phyloP scores from a whole-genome alignment of 2,797 vertebrate species.

The Aplochiton taeniatus region DNA sequence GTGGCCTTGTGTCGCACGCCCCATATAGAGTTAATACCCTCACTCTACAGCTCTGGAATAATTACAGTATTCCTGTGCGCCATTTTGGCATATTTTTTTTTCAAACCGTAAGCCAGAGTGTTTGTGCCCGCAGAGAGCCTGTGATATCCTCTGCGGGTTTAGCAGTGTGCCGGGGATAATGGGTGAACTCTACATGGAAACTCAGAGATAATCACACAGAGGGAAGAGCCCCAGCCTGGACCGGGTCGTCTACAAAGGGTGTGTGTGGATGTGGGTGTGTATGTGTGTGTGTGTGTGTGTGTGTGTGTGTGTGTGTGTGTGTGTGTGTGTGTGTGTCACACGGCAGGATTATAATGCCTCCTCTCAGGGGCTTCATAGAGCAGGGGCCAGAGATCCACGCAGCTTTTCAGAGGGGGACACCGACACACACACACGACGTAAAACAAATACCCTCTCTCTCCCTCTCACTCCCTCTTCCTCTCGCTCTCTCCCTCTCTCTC shows the following conservation, averaged over 20 bases:
- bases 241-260: constrained; percentile 42
- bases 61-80: neutral
- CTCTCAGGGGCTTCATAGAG: constrained; percentile 50
- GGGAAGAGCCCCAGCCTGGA: constrained; percentile 44
- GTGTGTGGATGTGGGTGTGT: too few relatives aligned
- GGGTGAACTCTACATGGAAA: constrained; percentile 53
- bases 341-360: constrained; percentile 53
- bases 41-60: constrained; percentile 21
- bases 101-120: constrained; percentile 16
- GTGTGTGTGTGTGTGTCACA: too few relatives aligned
- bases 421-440: constrained; percentile 13
- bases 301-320: too few relatives aligned
- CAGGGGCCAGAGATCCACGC: constrained; percentile 34
- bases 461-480: constrained; percentile 31
- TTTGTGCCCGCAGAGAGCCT: constrained; percentile 25
- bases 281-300: too few relatives aligned
- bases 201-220: constrained; percentile 61
- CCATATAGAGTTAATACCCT: neutral
- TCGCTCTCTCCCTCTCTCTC: constrained; percentile 21
- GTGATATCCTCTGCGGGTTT: constrained; percentile 45
- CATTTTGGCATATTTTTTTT: neutral
- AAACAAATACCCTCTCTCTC: constrained; percentile 9
- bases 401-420: constrained; percentile 1
- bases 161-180: constrained; percentile 54
- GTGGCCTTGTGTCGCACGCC: neutral